Evolutionary conservation across 1,140 invertebrate species (phyloP).

Genomic region (Panagrolaimus sp.): DNA sequence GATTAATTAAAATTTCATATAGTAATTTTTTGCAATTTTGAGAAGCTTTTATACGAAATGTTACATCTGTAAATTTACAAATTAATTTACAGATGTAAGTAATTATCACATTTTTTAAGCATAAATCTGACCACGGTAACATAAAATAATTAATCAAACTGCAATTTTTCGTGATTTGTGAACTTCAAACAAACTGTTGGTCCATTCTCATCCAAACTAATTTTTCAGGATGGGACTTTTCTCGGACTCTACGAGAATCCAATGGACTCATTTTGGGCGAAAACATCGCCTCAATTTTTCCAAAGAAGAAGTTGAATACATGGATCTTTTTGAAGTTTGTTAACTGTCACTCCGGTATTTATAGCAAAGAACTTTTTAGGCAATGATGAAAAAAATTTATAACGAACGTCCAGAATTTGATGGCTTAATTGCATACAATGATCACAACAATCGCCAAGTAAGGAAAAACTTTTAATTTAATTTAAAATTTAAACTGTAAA

Average conservation of each 20-base stretch:
- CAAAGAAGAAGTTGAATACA: conserved; percentile 40
- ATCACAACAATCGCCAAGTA: conserved; percentile 37
- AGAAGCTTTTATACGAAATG: no score
- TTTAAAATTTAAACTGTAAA: no score
- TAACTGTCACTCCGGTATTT: no score
- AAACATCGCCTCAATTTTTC: conserved; percentile 36
- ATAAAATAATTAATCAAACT: no score
- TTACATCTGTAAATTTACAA: no score
- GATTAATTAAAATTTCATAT: no score
- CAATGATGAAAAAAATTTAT: conserved; percentile 39
- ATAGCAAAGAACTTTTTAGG: no score
- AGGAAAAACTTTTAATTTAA: not conserved
- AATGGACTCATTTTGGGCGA: conserved; percentile 44
- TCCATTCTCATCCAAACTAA: not conserved
- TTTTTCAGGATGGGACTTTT: conserved; percentile 28
- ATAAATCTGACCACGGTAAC: no score
- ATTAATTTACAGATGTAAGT: no score
- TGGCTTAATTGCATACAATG: conserved; percentile 40
- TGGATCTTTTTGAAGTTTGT: conserved; percentile 32
- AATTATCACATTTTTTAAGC: no score
- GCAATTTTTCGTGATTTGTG: no score
- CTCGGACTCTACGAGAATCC: conserved; percentile 31
- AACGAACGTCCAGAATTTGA: conserved; percentile 38
- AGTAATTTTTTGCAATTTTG: no score
- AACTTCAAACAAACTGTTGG: not conserved